A percentile compares a stretch with the other conserved stretches of the same genome.
Conservation (phyloP, 2,888 invertebrate genomes). For the Tinea pellionella region DNA sequence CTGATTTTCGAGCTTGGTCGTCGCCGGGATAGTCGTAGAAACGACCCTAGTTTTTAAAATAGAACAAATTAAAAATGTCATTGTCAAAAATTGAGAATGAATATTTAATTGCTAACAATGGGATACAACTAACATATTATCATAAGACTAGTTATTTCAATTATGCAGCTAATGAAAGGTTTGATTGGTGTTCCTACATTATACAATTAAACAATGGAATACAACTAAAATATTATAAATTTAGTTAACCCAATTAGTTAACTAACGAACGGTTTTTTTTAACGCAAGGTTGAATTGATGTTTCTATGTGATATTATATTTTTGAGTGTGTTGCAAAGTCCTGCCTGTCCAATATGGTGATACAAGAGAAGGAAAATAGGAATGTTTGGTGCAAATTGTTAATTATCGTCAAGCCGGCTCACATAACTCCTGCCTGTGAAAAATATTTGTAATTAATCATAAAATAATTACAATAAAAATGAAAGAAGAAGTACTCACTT, state of each 20-base stretch:
- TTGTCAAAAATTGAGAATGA: no score
- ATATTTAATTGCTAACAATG: no score
- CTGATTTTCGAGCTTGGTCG: slow-evolving; percentile 76
- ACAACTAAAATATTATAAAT: no score
- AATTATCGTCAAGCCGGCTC: neutral
- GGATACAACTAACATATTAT: no score
- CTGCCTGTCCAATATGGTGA: neutral
- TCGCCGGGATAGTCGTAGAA: slow-evolving; percentile 92
- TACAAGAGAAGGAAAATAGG: neutral
- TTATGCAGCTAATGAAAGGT: no score
- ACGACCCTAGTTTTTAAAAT: slow-evolving; percentile 71
- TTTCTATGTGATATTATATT: neutral
- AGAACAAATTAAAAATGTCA: neutral
- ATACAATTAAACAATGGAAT: no score
- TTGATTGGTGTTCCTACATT: no score
- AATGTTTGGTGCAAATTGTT: neutral
- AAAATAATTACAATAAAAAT: no score
- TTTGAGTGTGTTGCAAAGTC: neutral
- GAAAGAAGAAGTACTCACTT: slow-evolving; percentile 65
- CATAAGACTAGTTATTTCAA: no score
- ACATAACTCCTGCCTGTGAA: neutral
- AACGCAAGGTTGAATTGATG: no score
- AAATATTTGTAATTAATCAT: neutral
- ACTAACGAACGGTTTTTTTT: no score
- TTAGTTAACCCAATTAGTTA: no score